Evolutionary conservation across 2,797 vertebrate species (phyloP).

Genomic region (Muraenolepis orangiensis): DNA sequence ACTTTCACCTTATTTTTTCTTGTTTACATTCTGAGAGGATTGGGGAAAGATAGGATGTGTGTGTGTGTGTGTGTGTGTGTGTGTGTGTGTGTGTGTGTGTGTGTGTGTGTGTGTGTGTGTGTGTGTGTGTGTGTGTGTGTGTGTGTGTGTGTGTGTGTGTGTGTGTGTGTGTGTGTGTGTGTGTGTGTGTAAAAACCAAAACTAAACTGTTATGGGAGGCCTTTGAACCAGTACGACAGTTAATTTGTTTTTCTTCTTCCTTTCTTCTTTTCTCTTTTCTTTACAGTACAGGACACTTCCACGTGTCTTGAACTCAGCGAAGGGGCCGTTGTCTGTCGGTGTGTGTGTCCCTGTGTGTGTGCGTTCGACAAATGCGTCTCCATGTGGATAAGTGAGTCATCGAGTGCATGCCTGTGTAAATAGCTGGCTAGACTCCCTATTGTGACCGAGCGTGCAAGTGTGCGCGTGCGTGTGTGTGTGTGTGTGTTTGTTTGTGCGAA

Average conservation of each 20-base stretch:
- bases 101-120: no score
- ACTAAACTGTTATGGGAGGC: neutral
- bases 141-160: no score
- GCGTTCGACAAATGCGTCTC: neutral
- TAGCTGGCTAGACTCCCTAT: neutral
- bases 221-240: neutral
- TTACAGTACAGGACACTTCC: constrained; percentile 47
- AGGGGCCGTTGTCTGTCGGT: neutral
- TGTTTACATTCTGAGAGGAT: neutral
- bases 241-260: neutral
- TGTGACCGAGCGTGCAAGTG: neutral
- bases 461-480: neutral
- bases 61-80: no score
- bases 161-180: no score
- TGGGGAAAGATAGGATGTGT: neutral
- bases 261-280: constrained; percentile 25
- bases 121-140: neutral
- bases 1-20: neutral
- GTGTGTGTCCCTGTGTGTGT: constrained; percentile 10
- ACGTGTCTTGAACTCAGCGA: neutral
- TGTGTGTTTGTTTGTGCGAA: constrained; percentile 2
- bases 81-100: neutral
- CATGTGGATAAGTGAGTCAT: neutral
- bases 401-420: constrained; percentile 5
- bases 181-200: neutral